Base-by-base conservation (phyloP, 1,140 invertebrate genomes). In the Grapholita molesta region DNA sequence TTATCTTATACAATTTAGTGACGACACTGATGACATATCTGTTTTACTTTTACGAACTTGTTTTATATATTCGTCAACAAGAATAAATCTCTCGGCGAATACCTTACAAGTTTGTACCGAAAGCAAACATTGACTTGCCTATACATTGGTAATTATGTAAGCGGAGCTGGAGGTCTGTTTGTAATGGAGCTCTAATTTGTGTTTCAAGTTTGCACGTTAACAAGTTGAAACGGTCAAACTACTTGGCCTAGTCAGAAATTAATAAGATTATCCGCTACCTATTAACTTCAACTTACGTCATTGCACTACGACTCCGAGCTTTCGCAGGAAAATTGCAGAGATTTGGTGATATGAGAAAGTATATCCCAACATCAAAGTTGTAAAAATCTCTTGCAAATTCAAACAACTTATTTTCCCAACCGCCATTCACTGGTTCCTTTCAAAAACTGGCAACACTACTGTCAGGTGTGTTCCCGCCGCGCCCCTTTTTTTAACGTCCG, bases 401-500 rank as follows among this genome's bases (percentile, higher is more conserved):
- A 79, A 84, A 86, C 76, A 79, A 77, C 67, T 61, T 77, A 84
- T 88, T 87, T 88, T 69, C 52, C 15, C 35, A 66, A 72, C 79
- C 83, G 69, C 86, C 84, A 89, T 89, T 91, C 86, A 88, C 81
- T 83, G 75, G 84, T 80, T 81, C 82, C 82, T 85, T 84, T 87
- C 83, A 88, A 89, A 89, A 89, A 91, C 89, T 90, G 83, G 89
- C 86, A 90, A 89, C 88, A 88, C 87, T 82, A 84, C 85, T 88
- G 86, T 89, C 89, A 91, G 88, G 88, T 90, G 88, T 85, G 88
- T 90, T 89, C 88, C 86, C 83, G 86, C 84, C 86, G 86, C 87
- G 86, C 85, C 89, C 88, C 85, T 88, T 91, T 91, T 71, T 91
- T 89, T 89, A 89, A 91, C 89, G 89, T 91, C 89, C 88, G 85